Evolutionary conservation across 2,888 invertebrate genomes (phyloP), one percentile per base, ranked within the genome.

Genomic region (Chrysolina oricalcia): DNA sequence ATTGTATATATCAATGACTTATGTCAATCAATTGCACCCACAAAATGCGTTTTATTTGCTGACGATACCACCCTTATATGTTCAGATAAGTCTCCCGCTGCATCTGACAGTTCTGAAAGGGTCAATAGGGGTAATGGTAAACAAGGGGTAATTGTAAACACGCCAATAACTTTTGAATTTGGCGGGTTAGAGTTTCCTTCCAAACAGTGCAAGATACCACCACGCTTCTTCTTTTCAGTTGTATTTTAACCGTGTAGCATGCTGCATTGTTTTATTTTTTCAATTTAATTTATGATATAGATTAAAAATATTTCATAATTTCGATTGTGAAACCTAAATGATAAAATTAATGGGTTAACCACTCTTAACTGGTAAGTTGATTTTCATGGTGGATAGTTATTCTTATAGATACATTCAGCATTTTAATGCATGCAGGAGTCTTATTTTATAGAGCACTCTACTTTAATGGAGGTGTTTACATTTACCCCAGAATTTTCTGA

Each of bases 351-450:
- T 50, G 56, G 56, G 56, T 27, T 27, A 59, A 59, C 59, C 15
- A n/a, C 27, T 59, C 27, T 6, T 27, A 35, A 59, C 27, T 17
- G 27, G 35, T n/a, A 27, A 59, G n/a, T 35, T 59, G 8, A 59
- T 10, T 59, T 59, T 35, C 35, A n/a, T 59, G 35, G 17, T 9
- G 9, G 6, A 66, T 23, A 19, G 46, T 48, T n/a, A 48, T 66
- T 48, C 13, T 53, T 17, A n/a, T 40, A 19, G 68, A 10, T 35
- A 53, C 35, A 40, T 56, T 56, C 53, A 27, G 53, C 6, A 11
- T 50, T 68, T 68, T 53, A 10, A 56, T 56, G 68, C 68, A 68
- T 27, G 40, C 35, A 68, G 35, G 19, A 27, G n/a, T n/a, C n/a
- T n/a, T n/a, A n/a, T n/a, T n/a, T n/a, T n/a, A 56, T 35, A 23